Evolutionary conservation across 2,888 invertebrate species (phyloP), one percentile per base, ranked within the genome.

Genomic region (Mimumesa dahlbomi): DNA sequence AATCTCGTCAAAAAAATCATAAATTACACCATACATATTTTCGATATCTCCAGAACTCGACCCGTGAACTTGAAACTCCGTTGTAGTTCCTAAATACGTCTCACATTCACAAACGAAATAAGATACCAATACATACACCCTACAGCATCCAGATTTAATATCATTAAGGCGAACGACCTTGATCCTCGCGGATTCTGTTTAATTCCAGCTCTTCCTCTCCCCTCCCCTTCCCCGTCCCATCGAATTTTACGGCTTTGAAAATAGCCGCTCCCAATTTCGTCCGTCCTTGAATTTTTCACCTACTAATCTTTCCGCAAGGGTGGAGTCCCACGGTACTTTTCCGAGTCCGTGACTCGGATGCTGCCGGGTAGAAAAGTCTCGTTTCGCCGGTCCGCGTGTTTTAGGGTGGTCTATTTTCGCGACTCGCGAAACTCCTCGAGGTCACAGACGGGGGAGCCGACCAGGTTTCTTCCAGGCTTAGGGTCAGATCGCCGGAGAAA

Each of bases 381-480:
- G n/a, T n/a, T n/a, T n/a, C 34, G 11, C n/a, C 34, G 11, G 34
- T 9, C 1, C 29, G 2, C n/a, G 2, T 2, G 21, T 40, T 40
- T 54, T 50, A 42, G 67, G 71, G 63, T 72, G 73, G 65, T 79
- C 79, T 75, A 79, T 78, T 78, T 78, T 76, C 67, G 76, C 67
- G 67, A 70, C 52, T 72, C 69, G 64, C 69, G 54, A 73, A 66
- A 61, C 64, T 65, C 64, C 52, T 56, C 58, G 75, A 54, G 66
- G 53, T 73, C 68, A 69, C 36, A 52, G 29, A 14, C 38, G 46
- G 25, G 48, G 36, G 9, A 18, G 19, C 16, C 29, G 53, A 49
- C 50, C 19, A 53, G 45, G 38, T 74, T 69, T n/a, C n/a, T n/a
- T n/a, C 36, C 40, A 58, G 57, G 31, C 56, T 62, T 53, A 50